Conservation (phyloP, 2,797 vertebrate species). For the Fratercula arctica region DNA sequence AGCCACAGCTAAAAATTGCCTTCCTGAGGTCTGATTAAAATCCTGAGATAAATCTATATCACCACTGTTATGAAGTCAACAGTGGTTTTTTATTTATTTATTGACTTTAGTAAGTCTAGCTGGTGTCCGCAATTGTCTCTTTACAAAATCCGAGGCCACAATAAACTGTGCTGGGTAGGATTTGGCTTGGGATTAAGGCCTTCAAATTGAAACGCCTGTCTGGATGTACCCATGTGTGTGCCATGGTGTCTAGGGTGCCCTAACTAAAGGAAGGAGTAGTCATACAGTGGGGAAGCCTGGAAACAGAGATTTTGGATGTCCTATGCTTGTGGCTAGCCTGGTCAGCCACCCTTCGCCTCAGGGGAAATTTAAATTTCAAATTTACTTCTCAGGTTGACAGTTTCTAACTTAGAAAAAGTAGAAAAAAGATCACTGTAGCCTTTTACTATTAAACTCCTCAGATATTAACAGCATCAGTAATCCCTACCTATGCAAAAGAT, state of each 20-base stretch:
- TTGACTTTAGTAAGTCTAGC: not conserved
- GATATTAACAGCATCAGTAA: not conserved
- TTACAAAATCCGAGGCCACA: not conserved
- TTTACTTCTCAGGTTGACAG: not conserved
- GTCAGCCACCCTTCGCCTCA: not conserved
- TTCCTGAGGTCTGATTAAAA: slow-evolving; percentile 61
- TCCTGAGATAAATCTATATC: slow-evolving; percentile 38
- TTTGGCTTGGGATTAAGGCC: not conserved
- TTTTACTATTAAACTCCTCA: not conserved
- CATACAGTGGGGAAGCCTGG: not conserved
- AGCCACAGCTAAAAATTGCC: slow-evolving; percentile 61
- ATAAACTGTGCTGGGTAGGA: not conserved
- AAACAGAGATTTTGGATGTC: not conserved
- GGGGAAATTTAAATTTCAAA: not conserved
- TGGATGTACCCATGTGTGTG: not conserved
- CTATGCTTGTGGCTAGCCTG: not conserved
- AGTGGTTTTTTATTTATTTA: not conserved
- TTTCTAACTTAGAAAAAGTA: not conserved
- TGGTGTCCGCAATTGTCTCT: not conserved
- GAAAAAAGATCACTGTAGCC: not conserved
- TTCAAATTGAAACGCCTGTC: not conserved
- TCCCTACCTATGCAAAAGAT: not conserved
- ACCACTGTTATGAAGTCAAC: not conserved
- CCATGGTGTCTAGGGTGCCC: not conserved
- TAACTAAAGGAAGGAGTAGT: not conserved